Base-by-base conservation (phyloP, 53 echinoderm and acorn worm species). In the Echinarachnius parma region DNA sequence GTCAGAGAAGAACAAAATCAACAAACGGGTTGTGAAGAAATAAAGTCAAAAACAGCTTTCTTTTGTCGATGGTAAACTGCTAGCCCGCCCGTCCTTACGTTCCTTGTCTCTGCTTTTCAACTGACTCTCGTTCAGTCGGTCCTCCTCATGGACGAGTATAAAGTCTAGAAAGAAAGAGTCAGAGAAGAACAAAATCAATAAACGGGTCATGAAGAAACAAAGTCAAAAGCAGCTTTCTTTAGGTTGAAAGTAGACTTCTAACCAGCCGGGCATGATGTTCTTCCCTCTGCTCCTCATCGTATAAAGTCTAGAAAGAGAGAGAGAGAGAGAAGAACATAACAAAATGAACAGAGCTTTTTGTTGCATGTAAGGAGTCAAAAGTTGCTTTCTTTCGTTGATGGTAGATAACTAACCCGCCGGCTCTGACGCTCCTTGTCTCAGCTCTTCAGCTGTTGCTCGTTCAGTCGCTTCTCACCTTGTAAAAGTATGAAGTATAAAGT, bases 221-320 rank as follows among this genome's bases (percentile, higher is more conserved):
- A n/a, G n/a, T 45, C 10, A 16, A 45, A 45, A 10, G 16, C 46
- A 11, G 10, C 46, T 16, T 45, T 45, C 46, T 11, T 45, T 45
- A 45, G n/a, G 46, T 45, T 45, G 16, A 45, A 11, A 11, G 16
- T 45, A 45, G 16, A 45, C 10, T 84, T 48, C 87, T 91, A 62
- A 84, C 87, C 4, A n/a, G n/a, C n/a, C n/a, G n/a, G n/a, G n/a
- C n/a, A n/a, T 91, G 87, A 36, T 91, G 91, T 46, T 91, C 88
- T 1, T 85, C 30, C 16, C 87, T 78, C 9, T 83, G 75, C 47
- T 84, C 85, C 56, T 91, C 87, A 68, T 96, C 96, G 60, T 79
- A 39, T 63, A 96, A 87, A 30, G 91, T 78, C 1, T 91, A 36
- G 57, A 84, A 96, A 85, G 91, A 91, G 83, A 44, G 11, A 39